Percentiles rank a stretch among this genome's conserved stretches.
These are phyloP conservation scores for Dipodomys stephensi DNA, from an alignment of 2,113 vertebrate genomes.

Conservation along the genomic window DNA sequence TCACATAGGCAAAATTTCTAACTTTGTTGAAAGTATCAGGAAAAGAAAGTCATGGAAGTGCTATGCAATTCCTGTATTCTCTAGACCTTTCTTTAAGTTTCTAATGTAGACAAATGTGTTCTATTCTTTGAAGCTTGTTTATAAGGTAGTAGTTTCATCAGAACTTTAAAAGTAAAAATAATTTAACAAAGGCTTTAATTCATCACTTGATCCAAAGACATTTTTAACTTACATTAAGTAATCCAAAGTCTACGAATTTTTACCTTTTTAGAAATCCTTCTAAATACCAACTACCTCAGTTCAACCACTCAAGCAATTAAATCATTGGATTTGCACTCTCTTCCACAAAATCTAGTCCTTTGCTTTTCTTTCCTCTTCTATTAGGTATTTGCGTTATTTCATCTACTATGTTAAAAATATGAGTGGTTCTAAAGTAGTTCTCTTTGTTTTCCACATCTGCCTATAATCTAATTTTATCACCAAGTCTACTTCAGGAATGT, in stretches of 20 bases:
- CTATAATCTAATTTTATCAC: background rate
- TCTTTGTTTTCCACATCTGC: background rate
- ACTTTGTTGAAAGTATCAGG: background rate
- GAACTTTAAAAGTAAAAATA: slow-evolving; percentile 8
- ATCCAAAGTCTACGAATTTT: background rate
- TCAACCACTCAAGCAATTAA: background rate
- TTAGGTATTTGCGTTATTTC: background rate
- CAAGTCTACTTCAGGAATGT: background rate
- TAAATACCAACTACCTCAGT: background rate
- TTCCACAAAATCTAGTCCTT: background rate
- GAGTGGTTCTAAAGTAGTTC: background rate
- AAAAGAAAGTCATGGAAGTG: background rate
- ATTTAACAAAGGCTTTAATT: slow-evolving; percentile 32
- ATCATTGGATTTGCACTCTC: background rate
- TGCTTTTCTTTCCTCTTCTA: background rate
- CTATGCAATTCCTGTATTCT: background rate
- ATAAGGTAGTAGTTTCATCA: background rate
- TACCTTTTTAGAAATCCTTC: background rate
- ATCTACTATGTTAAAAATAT: background rate
- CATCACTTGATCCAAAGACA: background rate
- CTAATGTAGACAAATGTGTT: background rate
- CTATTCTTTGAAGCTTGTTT: background rate
- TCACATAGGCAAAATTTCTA: background rate
- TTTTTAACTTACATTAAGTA: slow-evolving; percentile 6
- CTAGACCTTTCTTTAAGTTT: background rate